A percentile compares a stretch with the other conserved stretches of the same genome.
These are phyloP conservation scores for Plebejus argus DNA, from an alignment of 2,888 invertebrate genomes.

Conservation along the genomic window DNA sequence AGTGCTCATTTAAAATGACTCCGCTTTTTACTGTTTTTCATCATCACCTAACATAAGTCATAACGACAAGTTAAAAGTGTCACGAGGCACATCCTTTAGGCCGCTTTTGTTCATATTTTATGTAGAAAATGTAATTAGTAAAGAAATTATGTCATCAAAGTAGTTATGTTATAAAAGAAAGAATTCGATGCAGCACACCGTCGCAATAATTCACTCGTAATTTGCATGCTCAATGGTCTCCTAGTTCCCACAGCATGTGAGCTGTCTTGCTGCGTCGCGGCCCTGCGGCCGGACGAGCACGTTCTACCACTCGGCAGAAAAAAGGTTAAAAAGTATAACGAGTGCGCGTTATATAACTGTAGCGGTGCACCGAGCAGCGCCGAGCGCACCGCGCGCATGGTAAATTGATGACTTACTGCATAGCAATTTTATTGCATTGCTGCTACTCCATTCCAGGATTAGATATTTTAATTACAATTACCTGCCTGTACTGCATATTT, in stretches of 20 bases:
- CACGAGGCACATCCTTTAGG: neutral
- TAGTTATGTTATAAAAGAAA: neutral
- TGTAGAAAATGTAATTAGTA: neutral
- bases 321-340: constrained; percentile 20
- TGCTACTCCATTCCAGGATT: neutral
- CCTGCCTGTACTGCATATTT: neutral
- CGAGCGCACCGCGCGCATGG: neutral
- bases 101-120: neutral
- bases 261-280: neutral
- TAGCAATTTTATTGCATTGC: constrained; percentile 2
- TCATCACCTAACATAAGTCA: no score
- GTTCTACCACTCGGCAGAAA: neutral
- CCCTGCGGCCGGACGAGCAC: neutral
- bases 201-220: neutral
- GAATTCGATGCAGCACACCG: neutral
- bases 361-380: neutral
- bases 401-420: neutral
- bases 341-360: constrained; percentile 11
- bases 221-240: neutral
- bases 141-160: neutral
- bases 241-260: neutral
- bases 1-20: no score
- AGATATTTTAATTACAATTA: neutral
- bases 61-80: neutral
- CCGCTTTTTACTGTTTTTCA: no score